Evolutionary conservation across 2,797 vertebrate species (phyloP).

Genomic region (Platalea minor): DNA sequence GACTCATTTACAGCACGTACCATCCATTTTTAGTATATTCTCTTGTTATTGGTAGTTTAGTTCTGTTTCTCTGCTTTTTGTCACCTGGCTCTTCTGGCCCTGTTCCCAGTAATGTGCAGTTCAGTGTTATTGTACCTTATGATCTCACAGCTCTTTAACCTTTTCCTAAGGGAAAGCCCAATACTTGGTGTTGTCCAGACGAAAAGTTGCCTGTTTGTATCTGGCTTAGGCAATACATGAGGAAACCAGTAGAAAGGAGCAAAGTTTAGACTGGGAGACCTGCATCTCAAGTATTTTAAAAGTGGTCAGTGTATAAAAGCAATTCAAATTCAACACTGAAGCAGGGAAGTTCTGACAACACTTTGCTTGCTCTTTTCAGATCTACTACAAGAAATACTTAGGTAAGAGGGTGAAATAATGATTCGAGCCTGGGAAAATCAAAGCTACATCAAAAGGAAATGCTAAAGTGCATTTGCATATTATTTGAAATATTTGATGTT

Average conservation of each 20-base stretch:
- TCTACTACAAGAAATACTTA: background rate
- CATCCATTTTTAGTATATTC: background rate
- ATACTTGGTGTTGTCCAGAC: background rate
- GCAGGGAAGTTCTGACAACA: background rate
- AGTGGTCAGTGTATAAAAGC: background rate
- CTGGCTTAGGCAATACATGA: background rate
- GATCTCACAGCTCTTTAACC: background rate
- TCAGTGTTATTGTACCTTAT: background rate
- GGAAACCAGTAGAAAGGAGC: background rate
- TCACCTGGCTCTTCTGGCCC: background rate
- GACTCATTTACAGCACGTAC: background rate
- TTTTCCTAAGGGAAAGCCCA: background rate
- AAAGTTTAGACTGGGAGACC: background rate
- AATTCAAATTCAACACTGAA: background rate
- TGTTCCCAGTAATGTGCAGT: background rate
- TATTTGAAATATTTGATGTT: background rate
- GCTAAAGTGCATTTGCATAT: background rate
- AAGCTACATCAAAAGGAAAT: background rate
- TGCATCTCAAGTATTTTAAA: background rate
- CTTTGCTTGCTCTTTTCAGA: background rate
- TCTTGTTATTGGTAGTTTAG: background rate
- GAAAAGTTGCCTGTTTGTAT: background rate
- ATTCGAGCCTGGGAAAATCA: background rate
- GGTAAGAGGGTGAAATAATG: background rate
- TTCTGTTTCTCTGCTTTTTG: background rate